A percentile compares a stretch with the other conserved stretches of the same genome.
Evolutionary conservation across 2,797 vertebrate genomes (phyloP).

Genomic region (Cottoperca gobio): DNA sequence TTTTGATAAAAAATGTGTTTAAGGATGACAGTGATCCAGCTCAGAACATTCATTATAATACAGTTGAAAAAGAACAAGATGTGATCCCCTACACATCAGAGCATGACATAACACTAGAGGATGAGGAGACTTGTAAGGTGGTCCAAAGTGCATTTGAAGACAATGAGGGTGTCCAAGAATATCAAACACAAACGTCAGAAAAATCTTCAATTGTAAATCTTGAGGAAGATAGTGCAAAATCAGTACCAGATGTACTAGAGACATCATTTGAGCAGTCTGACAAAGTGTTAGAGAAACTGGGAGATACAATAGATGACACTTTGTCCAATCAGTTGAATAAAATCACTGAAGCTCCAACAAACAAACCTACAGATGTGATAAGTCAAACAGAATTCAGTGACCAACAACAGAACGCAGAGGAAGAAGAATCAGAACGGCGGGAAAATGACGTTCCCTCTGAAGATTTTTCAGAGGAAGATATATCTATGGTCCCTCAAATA

Average conservation of each 20-base stretch:
- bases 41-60: constrained; percentile 4
- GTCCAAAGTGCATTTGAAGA: not conserved
- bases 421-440: constrained; percentile 11
- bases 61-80: constrained; percentile 1
- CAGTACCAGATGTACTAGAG: not conserved
- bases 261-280: constrained; percentile 21
- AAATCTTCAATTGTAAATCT: not conserved
- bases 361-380: not conserved
- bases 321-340: not conserved
- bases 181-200: constrained; percentile 19
- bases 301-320: not conserved
- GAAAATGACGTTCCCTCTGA: not conserved
- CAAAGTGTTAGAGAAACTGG: not conserved
- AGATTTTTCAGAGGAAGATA: not conserved
- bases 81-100: not conserved
- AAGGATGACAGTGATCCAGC: not conserved
- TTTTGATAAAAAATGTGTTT: not conserved
- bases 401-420: not conserved
- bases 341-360: not conserved
- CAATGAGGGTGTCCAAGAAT: not conserved
- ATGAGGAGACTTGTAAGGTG: not conserved
- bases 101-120: not conserved
- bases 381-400: not conserved
- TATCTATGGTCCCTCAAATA: not conserved
- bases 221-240: constrained; percentile 9